Conservation (phyloP, 1,140 invertebrate species). For the Eciton burchellii region DNA sequence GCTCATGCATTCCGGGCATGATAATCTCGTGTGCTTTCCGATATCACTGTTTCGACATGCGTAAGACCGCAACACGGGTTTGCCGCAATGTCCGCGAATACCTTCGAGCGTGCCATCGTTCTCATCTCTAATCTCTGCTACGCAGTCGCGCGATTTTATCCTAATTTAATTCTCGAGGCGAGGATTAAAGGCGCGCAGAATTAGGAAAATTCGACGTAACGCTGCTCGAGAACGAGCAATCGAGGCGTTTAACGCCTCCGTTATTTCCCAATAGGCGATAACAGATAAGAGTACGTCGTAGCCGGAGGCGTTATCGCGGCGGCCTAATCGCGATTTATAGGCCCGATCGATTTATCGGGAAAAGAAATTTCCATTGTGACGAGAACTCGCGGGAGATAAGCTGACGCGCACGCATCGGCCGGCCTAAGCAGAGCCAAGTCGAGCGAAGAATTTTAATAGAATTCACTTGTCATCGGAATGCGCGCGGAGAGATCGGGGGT, state of each 20-base stretch:
- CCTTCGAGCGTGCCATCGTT: too few relatives aligned
- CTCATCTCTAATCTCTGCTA: too few relatives aligned
- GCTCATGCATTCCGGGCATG: constrained; percentile 11
- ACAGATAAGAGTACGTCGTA: constrained; percentile 25
- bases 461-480: constrained; percentile 29
- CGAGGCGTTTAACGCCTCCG: constrained; percentile 15
- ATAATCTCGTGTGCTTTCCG: constrained; percentile 14
- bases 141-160: neutral
- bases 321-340: constrained; percentile 53
- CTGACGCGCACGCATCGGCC: constrained; percentile 12
- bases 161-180: too few relatives aligned
- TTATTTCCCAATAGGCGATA: constrained; percentile 51
- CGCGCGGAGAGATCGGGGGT: constrained; percentile 2
- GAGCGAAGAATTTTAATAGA: constrained; percentile 49
- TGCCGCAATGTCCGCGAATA: neutral
- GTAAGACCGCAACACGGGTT: constrained; percentile 16
- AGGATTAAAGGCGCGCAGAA: neutral
- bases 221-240: neutral
- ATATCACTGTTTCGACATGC: neutral
- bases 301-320: constrained; percentile 10
- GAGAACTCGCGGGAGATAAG: constrained; percentile 23
- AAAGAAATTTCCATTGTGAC: constrained; percentile 45
- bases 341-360: constrained; percentile 1
- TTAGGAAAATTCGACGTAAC: too few relatives aligned
- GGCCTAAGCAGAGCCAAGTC: constrained; percentile 4